A percentile compares a stretch with the other conserved stretches of the same genome.
phyloP scores from a whole-genome alignment of 64 coral and sea anemone species.

The Anthopleura sola region DNA sequence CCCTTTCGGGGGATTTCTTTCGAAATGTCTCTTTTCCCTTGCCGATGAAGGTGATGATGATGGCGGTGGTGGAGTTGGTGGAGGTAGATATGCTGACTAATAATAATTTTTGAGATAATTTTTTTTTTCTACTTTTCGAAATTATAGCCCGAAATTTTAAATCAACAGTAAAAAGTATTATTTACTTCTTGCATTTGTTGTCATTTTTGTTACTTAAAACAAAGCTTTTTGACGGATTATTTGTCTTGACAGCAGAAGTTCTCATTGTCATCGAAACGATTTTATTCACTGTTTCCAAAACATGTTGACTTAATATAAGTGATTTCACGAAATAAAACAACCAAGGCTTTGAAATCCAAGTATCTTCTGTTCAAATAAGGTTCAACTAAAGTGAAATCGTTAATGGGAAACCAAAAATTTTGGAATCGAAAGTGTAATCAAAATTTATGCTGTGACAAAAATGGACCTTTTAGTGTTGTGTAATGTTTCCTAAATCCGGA shows the following conservation, averaged over 20 bases:
- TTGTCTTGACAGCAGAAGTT: not conserved
- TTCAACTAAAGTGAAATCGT: not conserved
- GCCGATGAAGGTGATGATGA: no score
- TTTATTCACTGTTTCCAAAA: not conserved
- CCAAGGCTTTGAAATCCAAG: not conserved
- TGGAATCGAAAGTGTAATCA: not conserved
- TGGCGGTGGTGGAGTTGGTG: no score
- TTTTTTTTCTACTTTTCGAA: not conserved
- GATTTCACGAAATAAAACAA: not conserved
- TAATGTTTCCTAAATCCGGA: no score
- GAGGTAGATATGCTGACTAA: no score
- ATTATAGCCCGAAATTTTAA: not conserved
- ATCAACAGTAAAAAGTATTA: not conserved
- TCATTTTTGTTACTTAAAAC: not conserved
- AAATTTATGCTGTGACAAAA: no score
- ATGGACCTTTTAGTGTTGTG: no score
- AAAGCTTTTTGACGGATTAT: not conserved
- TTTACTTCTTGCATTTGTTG: not conserved
- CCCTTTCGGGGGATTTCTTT: no score
- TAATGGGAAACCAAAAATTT: not conserved
- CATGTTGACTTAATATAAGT: not conserved
- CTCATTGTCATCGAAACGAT: not conserved
- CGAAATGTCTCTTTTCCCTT: no score
- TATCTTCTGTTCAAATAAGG: slow-evolving; percentile 5
- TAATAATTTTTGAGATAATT: no score